phyloP scores from a whole-genome alignment of 2,113 vertebrate species.

The Tauraco erythrolophus region DNA sequence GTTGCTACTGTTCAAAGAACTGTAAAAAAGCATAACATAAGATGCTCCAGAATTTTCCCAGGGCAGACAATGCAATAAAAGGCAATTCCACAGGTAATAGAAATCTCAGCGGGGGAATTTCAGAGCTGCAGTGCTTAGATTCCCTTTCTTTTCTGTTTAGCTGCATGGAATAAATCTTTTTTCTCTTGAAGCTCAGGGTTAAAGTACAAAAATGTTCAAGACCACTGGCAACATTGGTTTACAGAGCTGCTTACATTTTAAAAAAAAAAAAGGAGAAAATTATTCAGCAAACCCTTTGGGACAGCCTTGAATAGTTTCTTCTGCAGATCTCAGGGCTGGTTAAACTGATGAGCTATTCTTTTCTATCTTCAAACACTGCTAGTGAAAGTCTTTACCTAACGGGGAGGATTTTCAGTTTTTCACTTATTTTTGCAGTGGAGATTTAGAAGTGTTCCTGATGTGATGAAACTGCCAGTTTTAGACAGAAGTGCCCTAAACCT shows the following conservation, averaged over 20 bases:
- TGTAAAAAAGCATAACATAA: neutral
- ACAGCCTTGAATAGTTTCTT: neutral
- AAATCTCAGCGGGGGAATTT: neutral
- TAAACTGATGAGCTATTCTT: neutral
- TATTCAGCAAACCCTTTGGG: neutral
- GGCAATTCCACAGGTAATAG: neutral
- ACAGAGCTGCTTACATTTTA: neutral
- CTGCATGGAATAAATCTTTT: neutral
- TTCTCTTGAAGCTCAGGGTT: neutral
- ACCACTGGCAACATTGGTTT: neutral
- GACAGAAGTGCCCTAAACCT: neutral
- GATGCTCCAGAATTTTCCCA: neutral
- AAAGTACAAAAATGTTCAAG: neutral
- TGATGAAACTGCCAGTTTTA: neutral
- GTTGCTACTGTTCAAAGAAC: neutral
- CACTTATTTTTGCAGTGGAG: neutral
- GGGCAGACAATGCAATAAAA: neutral
- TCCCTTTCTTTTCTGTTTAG: neutral
- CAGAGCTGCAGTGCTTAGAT: neutral
- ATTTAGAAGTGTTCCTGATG: slow-evolving; percentile 3
- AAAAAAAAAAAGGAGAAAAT: neutral
- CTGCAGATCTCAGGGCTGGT: neutral
- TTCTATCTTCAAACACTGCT: neutral
- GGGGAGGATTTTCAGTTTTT: neutral
- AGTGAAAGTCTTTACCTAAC: neutral